These are phyloP conservation scores for Cremastinae sp. DNA, from an alignment of 2,888 invertebrate genomes.

Conservation along the genomic window DNA sequence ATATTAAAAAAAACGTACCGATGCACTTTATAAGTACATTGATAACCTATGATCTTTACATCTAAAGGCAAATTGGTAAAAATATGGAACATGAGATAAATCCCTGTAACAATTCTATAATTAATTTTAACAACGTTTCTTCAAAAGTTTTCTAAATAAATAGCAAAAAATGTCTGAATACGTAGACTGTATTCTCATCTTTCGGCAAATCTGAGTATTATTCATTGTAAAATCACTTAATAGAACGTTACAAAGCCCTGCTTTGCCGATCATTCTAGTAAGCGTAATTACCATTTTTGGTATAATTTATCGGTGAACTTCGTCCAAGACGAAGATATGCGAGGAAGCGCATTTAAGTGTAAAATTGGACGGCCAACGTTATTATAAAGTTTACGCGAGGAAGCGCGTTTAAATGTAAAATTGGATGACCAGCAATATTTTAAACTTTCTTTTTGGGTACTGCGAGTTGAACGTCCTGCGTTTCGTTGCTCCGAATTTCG, in stretches of 20 bases:
- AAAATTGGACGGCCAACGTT: conserved; percentile 44
- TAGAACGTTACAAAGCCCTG: conserved; percentile 45
- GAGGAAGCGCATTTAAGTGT: conserved; percentile 46
- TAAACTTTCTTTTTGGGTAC: conserved; percentile 1
- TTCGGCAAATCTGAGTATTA: conserved; percentile 23
- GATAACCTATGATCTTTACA: neutral
- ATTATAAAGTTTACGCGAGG: conserved; percentile 29
- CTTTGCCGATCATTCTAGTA: conserved; percentile 60
- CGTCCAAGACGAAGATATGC: conserved; percentile 32
- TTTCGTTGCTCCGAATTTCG: conserved; percentile 22
- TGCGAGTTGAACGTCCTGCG: conserved; percentile 11
- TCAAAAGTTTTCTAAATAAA: conserved; percentile 10
- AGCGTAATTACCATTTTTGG: conserved; percentile 62
- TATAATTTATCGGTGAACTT: conserved; percentile 40
- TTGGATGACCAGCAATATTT: conserved; percentile 41
- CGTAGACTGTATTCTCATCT: neutral
- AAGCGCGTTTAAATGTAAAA: conserved; percentile 39
- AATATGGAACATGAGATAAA: too few species aligned
- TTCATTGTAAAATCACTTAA: conserved; percentile 36
- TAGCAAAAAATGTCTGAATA: conserved; percentile 4
- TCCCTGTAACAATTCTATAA: too few species aligned
- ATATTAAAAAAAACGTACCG: neutral
- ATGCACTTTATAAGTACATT: neutral
- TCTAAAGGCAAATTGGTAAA: too few species aligned
- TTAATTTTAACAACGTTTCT: too few species aligned